A percentile compares a stretch with the other conserved stretches of the same genome.
phyloP scores from a whole-genome alignment of 1,140 invertebrate species.

The Caenorhabditis inopinata region DNA sequence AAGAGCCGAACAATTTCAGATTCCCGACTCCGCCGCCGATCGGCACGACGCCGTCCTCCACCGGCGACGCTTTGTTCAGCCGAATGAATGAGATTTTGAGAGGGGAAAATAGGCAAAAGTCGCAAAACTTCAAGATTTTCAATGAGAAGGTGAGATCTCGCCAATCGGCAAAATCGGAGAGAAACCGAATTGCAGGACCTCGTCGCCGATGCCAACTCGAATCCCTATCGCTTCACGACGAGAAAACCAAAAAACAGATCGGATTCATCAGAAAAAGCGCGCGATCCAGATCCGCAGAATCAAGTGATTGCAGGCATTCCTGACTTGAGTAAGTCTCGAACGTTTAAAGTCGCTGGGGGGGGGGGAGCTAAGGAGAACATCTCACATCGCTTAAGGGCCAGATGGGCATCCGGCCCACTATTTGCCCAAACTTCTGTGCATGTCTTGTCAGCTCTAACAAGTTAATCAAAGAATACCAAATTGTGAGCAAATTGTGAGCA shows the following conservation, averaged over 20 bases:
- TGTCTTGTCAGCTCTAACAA: too few species aligned
- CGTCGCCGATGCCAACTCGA: background rate
- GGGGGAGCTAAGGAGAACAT: too few species aligned
- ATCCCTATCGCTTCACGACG: background rate
- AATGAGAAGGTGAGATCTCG: background rate
- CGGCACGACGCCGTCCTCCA: background rate
- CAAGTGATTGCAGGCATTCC: constrained; percentile 59
- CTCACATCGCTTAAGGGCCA: too few species aligned
- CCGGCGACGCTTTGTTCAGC: background rate
- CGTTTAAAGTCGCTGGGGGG: too few species aligned
- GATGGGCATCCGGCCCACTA: too few species aligned
- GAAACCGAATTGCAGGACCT: background rate
- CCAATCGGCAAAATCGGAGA: background rate
- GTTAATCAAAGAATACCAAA: too few species aligned
- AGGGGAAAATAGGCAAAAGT: background rate
- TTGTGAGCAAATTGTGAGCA: too few species aligned
- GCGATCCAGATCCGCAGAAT: background rate
- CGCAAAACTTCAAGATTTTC: constrained; percentile 15
- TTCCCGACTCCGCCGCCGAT: background rate
- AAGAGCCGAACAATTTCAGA: background rate
- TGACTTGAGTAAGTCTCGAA: constrained; percentile 58
- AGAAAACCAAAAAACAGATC: background rate
- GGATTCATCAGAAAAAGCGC: background rate
- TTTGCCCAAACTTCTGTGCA: too few species aligned
- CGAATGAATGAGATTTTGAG: constrained; percentile 19